Evolutionary conservation across 1,140 invertebrate species (phyloP).

Genomic region (Tetraneura akinire): DNA sequence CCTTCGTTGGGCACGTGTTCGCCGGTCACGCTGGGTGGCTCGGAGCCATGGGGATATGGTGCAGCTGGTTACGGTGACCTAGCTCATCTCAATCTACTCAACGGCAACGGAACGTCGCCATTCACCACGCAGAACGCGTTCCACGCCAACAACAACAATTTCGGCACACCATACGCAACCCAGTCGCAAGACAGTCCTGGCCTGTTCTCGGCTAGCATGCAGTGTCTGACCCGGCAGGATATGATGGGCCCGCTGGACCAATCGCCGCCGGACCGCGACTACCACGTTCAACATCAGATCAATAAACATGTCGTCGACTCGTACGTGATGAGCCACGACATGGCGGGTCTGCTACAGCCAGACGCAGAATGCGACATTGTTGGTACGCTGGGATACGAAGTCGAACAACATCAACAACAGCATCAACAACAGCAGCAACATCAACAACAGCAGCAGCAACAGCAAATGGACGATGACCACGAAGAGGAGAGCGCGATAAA

Average conservation of each 20-base stretch:
- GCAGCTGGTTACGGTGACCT: slow-evolving; percentile 69
- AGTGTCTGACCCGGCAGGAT: slow-evolving; percentile 36
- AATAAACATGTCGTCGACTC: slow-evolving; percentile 49
- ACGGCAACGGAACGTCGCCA: slow-evolving; percentile 63
- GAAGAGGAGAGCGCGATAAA: slow-evolving; percentile 66
- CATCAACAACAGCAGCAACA: slow-evolving; percentile 58
- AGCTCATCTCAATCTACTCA: slow-evolving; percentile 69
- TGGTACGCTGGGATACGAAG: slow-evolving; percentile 57
- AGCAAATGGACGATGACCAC: slow-evolving; percentile 62
- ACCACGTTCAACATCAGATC: slow-evolving; percentile 38
- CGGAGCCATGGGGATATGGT: slow-evolving; percentile 73
- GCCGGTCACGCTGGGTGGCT: slow-evolving; percentile 58
- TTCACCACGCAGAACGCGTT: slow-evolving; percentile 61
- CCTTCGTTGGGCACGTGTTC: slow-evolving; percentile 64
- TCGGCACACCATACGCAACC: slow-evolving; percentile 67
- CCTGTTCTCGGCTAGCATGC: slow-evolving; percentile 49
- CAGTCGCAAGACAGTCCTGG: slow-evolving; percentile 63
- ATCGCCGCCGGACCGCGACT: slow-evolving; percentile 48
- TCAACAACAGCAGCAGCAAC: slow-evolving; percentile 62
- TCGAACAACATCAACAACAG: slow-evolving; percentile 59
- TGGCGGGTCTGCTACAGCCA: slow-evolving; percentile 67
- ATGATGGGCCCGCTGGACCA: slow-evolving; percentile 42
- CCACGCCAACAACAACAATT: slow-evolving; percentile 71
- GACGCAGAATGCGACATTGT: slow-evolving; percentile 63
- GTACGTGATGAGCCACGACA: slow-evolving; percentile 67